Base-by-base conservation (phyloP, 92 coral and sea anemone genomes). In the Desmophyllum pertusum region DNA sequence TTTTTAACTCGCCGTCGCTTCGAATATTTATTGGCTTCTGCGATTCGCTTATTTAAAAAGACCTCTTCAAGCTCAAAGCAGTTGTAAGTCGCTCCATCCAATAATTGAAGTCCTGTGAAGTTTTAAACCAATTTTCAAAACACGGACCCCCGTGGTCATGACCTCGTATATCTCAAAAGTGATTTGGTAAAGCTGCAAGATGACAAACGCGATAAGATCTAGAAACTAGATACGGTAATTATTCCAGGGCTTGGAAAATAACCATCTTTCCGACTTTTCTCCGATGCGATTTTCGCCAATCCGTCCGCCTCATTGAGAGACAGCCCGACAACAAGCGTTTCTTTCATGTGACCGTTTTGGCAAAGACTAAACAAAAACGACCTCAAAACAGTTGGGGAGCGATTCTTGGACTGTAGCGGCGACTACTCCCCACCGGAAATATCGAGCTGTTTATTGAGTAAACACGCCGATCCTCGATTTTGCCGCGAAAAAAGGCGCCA, bases 401-500 rank as follows among this genome's bases (percentile, higher is more conserved):
- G 15, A 67, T 67, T 37, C 41, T 42, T 37, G 43, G 43, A 33
- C 43, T 67, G 43, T 35, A 13, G 42, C 73, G 73, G 45, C 36
- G 73, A 67, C 73, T 67, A 29, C 72, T 66, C 72, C 43, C 43
- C 73, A 67, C 73, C 73, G 73, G 73, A 67, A 67, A 67, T 66
- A 66, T 66, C 43, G 77, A 72, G 18, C 35, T n/a, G 77, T 41
- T 72, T 72, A 43, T 72, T 72, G 11, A 11, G 70, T 82, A 82
- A 82, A 82, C 79, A 80, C 57, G 68, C 61, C 30, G 42, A 35
- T 55, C 67, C 36, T 55, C 75, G 45, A n/a, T 52, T 81, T 82
- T 82, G 79, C 86, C 86, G 86, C 78, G 86, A 82, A 82, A 53
- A 11, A 45, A 52, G 79, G 69, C 70, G 86, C 86, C 78, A 82